Evolutionary conservation across 2,888 invertebrate genomes (phyloP).

Genomic region (Atrina japonica): DNA sequence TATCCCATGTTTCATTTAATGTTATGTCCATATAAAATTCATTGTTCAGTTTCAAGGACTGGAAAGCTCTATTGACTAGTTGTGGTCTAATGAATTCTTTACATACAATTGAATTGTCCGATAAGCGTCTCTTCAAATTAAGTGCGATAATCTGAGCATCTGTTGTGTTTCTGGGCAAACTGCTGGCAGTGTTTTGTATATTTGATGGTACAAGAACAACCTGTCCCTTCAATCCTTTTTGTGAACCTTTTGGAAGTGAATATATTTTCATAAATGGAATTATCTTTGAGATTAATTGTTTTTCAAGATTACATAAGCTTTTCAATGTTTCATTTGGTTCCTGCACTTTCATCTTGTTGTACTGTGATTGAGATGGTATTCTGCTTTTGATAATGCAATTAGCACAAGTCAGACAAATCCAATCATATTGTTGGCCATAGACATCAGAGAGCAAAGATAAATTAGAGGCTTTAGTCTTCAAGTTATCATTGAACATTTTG

Average conservation of each 20-base stretch:
- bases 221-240: slow-evolving; percentile 24
- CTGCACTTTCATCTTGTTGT: slow-evolving; percentile 11
- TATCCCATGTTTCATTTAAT: slow-evolving; percentile 21
- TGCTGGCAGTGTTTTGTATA: slow-evolving; percentile 7
- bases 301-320: slow-evolving; percentile 11
- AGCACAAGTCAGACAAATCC: no score
- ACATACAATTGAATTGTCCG: slow-evolving; percentile 9
- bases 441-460: no score
- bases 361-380: slow-evolving; percentile 25
- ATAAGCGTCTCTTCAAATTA: slow-evolving; percentile 14
- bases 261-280: slow-evolving; percentile 35
- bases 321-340: slow-evolving; percentile 3
- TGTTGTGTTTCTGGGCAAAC: slow-evolving; percentile 19
- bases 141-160: slow-evolving; percentile 23
- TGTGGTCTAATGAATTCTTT: slow-evolving; percentile 17
- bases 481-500: slow-evolving; percentile 9
- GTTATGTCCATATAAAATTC: slow-evolving; percentile 17
- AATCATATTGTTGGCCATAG: no score
- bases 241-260: slow-evolving; percentile 22
- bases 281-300: slow-evolving; percentile 18
- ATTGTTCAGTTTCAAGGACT: slow-evolving; percentile 22
- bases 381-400: slow-evolving; percentile 9
- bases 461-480: background rate
- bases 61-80: slow-evolving; percentile 15
- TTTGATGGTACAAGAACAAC: slow-evolving; percentile 26